A percentile compares a stretch with the other conserved stretches of the same genome.
Evolutionary conservation across 2,113 vertebrate genomes (phyloP).

Genomic region (Ictalurus furcatus): DNA sequence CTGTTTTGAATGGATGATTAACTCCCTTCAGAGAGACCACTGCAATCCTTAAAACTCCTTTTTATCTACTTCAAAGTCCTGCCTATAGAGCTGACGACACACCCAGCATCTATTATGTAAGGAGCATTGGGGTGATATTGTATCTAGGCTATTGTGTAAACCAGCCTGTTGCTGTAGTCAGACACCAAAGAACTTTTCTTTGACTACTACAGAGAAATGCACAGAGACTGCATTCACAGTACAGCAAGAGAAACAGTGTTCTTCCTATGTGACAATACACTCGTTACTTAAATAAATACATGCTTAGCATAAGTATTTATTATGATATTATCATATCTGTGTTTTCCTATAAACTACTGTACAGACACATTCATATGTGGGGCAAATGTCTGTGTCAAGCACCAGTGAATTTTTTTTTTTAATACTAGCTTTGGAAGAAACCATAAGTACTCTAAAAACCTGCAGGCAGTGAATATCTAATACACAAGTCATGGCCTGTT

Average conservation of each 20-base stretch:
- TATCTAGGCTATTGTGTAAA: conserved; percentile 18
- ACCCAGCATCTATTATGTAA: conserved; percentile 27
- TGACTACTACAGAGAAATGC: neutral
- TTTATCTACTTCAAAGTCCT: conserved; percentile 26
- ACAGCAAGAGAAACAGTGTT: neutral
- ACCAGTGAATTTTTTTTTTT: neutral
- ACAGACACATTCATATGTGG: neutral
- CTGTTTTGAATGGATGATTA: neutral
- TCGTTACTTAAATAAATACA: neutral
- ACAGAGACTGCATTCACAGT: neutral
- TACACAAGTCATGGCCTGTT: conserved; percentile 21
- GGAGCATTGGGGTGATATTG: conserved; percentile 4
- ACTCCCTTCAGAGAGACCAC: neutral
- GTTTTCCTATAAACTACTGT: neutral
- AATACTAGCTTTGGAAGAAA: neutral
- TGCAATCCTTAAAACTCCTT: conserved; percentile 2
- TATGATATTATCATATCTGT: neutral
- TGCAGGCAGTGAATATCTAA: conserved; percentile 12
- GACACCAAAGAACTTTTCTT: neutral
- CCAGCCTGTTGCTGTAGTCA: neutral
- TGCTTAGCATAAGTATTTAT: too few relatives aligned
- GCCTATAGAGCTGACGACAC: conserved; percentile 2
- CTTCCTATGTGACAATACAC: neutral
- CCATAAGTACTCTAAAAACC: neutral
- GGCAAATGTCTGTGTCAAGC: neutral